Evolutionary conservation across 2,113 vertebrate genomes (phyloP).

Genomic region (Syrmaticus mikado): DNA sequence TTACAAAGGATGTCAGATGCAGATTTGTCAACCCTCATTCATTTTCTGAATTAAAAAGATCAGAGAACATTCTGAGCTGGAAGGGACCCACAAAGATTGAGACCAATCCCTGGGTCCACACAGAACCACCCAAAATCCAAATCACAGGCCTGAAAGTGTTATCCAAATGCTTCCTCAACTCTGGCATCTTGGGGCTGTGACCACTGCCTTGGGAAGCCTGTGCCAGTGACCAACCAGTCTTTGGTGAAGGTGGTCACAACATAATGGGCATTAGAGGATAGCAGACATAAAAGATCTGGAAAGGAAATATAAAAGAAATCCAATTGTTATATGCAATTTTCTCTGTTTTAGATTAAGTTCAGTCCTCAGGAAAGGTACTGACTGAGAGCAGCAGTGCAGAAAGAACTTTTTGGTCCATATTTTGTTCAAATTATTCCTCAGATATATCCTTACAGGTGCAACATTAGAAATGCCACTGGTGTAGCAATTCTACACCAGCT

Average conservation of each 20-base stretch:
- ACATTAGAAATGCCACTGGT: not conserved
- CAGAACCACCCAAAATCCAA: not conserved
- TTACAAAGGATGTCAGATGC: not conserved
- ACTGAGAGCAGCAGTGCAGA: not conserved
- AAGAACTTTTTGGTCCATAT: not conserved
- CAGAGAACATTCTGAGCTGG: not conserved
- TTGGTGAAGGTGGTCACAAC: not conserved
- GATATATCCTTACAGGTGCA: not conserved
- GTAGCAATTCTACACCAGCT: not conserved
- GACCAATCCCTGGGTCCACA: not conserved
- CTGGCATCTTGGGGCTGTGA: not conserved
- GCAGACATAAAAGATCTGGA: not conserved
- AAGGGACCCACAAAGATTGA: not conserved
- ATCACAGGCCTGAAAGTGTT: not conserved
- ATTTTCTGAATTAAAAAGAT: not conserved
- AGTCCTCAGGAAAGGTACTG: not conserved
- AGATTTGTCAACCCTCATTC: not conserved
- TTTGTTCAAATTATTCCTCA: not conserved
- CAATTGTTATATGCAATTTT: not conserved
- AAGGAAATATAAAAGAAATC: not conserved
- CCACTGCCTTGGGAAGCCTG: not conserved
- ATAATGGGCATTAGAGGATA: not conserved
- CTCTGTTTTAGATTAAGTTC: not conserved
- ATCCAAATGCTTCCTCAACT: not conserved
- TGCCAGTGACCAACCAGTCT: not conserved